Evolutionary conservation across 1,140 invertebrate species (phyloP).

Genomic region (Glossosoma conforme): DNA sequence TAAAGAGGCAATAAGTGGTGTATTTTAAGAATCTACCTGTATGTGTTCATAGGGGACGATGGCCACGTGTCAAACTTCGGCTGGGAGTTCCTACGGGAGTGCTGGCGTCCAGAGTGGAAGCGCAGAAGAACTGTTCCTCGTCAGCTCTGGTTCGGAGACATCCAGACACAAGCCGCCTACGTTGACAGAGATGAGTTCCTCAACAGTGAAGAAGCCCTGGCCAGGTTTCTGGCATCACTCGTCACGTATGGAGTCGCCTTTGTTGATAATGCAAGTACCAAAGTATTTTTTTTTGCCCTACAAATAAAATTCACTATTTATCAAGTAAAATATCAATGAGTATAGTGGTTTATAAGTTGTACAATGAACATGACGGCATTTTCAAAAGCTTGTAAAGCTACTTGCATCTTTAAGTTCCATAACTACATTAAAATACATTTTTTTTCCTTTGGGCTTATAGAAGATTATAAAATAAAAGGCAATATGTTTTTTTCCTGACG

Average conservation of each 20-base stretch:
- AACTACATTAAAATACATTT: no score
- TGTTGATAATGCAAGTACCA: slow-evolving; percentile 42
- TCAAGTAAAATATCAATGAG: no score
- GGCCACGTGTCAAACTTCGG: slow-evolving; percentile 42
- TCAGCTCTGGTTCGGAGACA: slow-evolving; percentile 38
- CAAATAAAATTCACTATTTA: no score
- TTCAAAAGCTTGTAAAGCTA: no score
- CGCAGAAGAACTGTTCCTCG: slow-evolving; percentile 32
- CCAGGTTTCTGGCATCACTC: slow-evolving; percentile 41
- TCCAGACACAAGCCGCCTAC: slow-evolving; percentile 34
- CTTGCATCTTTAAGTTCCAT: no score
- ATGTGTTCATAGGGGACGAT: slow-evolving; percentile 42
- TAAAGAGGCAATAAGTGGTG: not conserved
- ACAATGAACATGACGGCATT: no score
- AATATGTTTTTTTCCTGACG: no score
- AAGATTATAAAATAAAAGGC: no score
- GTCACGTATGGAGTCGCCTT: slow-evolving; percentile 47
- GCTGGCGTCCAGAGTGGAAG: slow-evolving; percentile 37
- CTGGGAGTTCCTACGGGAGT: slow-evolving; percentile 40
- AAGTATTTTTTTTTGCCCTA: not conserved
- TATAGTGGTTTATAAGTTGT: no score
- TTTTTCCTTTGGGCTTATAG: no score
- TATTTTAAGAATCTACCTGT: no score
- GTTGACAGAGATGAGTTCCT: slow-evolving; percentile 40
- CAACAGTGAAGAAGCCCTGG: slow-evolving; percentile 35